Base-by-base conservation (phyloP, 2,113 vertebrate genomes). In the Anthoscopus minutus region DNA sequence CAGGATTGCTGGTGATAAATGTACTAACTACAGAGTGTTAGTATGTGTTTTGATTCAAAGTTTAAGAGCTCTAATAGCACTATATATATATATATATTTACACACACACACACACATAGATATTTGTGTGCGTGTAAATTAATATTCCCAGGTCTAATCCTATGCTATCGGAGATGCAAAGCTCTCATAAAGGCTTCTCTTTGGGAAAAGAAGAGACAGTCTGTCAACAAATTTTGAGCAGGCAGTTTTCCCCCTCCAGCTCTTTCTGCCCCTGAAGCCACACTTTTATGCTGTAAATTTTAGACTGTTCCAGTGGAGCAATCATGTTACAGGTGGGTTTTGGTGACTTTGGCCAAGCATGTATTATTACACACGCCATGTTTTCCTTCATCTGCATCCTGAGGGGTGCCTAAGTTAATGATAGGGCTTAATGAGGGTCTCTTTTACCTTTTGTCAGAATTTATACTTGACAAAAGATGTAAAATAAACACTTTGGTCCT, bases 61-160 rank as follows among this genome's bases (percentile, higher is more conserved):
- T 11, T 13, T 28, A 38, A 47, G n/a, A 70, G 23, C 38, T 51
- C 5, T 24, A 35, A 37, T 21, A 51, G 15, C 33, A 21, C 25
- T 30, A 4, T 18, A 23, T 6, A 13, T 1, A 4, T 7, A 13
- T 44, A 12, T 7, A 10, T 37, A 7, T 44, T 23, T 20, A 50
- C 1, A 30, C 5, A 48, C 11, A 35, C 14, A 48, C 7, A 21
- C 3, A 30, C 5, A 16, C 5, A 33, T 2, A 2, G 7, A 2
- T 35, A 5, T 48, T 3, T 25, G 16, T 21, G 16, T 58, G 11
- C 28, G 27, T 48, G 27, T 47, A 33, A 58, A 19, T 48, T 25
- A 64, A 3, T 50, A 58, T 44, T 31, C 13, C 51, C 2, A 9
- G 13, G 3, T 71, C 19, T 62, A 40, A 23, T 86, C n/a, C n/a